Percentiles rank a stretch among this genome's conserved stretches.
Evolutionary conservation across 2,888 invertebrate species (phyloP).

Genomic region (Chirona hameri): DNA sequence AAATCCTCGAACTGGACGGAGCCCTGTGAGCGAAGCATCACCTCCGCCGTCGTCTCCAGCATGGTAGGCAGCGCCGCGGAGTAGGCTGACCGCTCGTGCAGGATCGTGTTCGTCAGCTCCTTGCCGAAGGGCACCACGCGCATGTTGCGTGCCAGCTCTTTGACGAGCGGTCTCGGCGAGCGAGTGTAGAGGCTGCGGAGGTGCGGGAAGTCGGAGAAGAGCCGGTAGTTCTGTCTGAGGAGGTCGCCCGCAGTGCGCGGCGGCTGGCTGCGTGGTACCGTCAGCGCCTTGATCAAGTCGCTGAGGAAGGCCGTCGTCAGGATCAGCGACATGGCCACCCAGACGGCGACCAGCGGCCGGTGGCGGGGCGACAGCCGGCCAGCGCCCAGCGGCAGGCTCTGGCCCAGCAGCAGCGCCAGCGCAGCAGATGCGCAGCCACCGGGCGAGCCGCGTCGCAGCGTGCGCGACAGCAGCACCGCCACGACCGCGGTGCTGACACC

Average conservation of each 20-base stretch:
- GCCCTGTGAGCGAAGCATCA: neutral
- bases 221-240: neutral
- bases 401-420: conserved; percentile 4
- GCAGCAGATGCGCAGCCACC: neutral
- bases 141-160: neutral
- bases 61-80: neutral
- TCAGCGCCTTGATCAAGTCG: neutral
- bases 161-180: neutral
- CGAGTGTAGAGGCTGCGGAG: neutral
- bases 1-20: neutral
- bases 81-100: neutral
- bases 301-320: neutral
- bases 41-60: neutral
- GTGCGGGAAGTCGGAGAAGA: neutral
- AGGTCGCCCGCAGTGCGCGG: neutral
- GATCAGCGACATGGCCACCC: neutral
- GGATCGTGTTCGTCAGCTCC: too few relatives aligned
- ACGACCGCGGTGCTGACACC: neutral
- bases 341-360: neutral
- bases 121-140: too few relatives aligned
- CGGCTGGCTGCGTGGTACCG: neutral
- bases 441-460: neutral
- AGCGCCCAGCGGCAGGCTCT: neutral
- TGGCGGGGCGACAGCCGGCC: neutral
- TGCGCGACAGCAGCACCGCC: neutral